phyloP scores from a whole-genome alignment of 1,140 invertebrate species.

The Mesaphorura yosii region DNA sequence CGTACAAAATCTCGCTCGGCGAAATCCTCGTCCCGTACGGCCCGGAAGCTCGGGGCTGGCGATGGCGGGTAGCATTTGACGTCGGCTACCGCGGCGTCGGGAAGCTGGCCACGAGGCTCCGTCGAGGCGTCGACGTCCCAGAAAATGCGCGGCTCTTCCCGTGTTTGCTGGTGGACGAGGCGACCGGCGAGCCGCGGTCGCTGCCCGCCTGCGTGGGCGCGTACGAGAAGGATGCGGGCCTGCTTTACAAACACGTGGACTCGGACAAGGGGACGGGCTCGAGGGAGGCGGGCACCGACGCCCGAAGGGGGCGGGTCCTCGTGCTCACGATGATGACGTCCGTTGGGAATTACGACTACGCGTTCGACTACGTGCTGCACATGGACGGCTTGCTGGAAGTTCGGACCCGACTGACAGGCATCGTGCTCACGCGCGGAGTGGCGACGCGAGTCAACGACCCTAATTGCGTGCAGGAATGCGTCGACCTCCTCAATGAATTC shows the following conservation, averaged over 20 bases:
- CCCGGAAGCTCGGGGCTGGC: background rate
- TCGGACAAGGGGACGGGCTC: too few species aligned
- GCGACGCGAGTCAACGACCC: background rate
- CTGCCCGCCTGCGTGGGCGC: background rate
- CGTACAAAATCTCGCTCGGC: background rate
- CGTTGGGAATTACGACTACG: slow-evolving; percentile 1
- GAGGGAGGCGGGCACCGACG: too few species aligned
- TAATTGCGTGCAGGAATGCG: background rate
- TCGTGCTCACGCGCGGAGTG: background rate
- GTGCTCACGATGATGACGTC: background rate
- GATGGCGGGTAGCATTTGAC: background rate
- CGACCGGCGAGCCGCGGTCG: background rate
- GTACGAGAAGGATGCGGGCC: background rate
- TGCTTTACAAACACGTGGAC: background rate
- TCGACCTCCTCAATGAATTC: background rate
- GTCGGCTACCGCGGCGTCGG: background rate
- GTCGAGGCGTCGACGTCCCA: background rate
- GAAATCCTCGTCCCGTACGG: slow-evolving; percentile 6
- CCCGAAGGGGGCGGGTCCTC: background rate
- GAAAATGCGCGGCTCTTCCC: background rate
- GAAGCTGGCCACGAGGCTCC: background rate
- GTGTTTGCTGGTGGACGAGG: background rate
- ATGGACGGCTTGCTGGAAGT: background rate
- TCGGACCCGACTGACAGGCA: background rate
- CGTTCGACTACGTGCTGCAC: background rate